A percentile compares a stretch with the other conserved stretches of the same genome.
These are phyloP conservation scores for Macrobrachium nipponense DNA, from an alignment of 1,140 invertebrate genomes.

Conservation along the genomic window DNA sequence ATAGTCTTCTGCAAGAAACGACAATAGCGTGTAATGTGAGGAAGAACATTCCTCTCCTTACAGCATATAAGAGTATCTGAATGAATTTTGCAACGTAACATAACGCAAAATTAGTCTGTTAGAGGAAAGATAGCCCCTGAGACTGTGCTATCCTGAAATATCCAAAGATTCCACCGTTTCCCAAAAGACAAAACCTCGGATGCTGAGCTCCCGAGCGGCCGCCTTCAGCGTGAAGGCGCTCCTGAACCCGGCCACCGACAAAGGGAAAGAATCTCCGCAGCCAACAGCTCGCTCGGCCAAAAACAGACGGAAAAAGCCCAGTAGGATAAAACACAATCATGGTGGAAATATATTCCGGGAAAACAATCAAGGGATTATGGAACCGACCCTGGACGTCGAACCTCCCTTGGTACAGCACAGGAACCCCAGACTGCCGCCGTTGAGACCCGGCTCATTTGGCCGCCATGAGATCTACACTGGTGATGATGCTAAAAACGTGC, in stretches of 20 bases:
- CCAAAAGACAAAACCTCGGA: background rate
- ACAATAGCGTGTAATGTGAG: too few relatives aligned
- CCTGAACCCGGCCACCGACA: background rate
- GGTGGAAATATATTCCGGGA: background rate
- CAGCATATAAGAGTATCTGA: too few relatives aligned
- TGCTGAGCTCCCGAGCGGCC: conserved; percentile 53
- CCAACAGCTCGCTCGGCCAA: background rate
- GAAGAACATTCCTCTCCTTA: too few relatives aligned
- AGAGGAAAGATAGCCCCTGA: background rate
- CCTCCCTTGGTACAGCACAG: too few relatives aligned
- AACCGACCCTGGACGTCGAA: background rate
- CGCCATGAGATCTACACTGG: too few relatives aligned
- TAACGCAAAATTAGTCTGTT: too few relatives aligned
- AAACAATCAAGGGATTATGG: background rate
- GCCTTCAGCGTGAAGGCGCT: conserved; percentile 58
- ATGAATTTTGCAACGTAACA: too few relatives aligned
- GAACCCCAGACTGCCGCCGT: too few relatives aligned
- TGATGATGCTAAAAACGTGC: too few relatives aligned
- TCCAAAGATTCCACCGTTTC: background rate
- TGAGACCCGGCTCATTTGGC: too few relatives aligned
- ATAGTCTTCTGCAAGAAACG: too few relatives aligned
- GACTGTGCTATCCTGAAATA: background rate
- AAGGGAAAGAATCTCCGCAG: background rate
- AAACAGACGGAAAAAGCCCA: background rate
- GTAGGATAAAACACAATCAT: background rate